Conservation (phyloP, 2,888 invertebrate genomes). For the Slavum lentiscoides region DNA sequence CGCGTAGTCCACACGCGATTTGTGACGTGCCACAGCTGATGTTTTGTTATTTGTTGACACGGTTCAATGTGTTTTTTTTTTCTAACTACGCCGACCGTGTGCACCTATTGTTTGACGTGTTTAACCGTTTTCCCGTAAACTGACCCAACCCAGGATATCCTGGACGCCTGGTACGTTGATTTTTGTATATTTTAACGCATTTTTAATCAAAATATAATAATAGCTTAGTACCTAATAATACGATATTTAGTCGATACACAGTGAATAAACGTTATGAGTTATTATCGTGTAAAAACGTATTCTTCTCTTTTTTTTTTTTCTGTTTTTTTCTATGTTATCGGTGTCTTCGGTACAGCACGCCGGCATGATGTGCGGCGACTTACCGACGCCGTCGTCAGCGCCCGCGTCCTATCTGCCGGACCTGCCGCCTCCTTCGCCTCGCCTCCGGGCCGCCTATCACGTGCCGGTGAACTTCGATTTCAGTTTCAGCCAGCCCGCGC, state of each 20-base stretch:
- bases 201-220: slow-evolving; percentile 3
- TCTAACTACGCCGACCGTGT: slow-evolving; percentile 19
- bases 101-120: slow-evolving; percentile 34
- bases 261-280: too few relatives aligned
- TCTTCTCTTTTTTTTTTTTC: too few relatives aligned
- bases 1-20: too few relatives aligned
- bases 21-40: neutral
- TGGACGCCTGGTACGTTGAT: slow-evolving; percentile 46
- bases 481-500: slow-evolving; percentile 35
- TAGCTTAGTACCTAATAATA: too few relatives aligned
- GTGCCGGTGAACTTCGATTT: slow-evolving; percentile 43
- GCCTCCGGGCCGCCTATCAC: slow-evolving; percentile 35
- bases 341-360: slow-evolving; percentile 29
- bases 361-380: slow-evolving; percentile 53
- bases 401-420: slow-evolving; percentile 54
- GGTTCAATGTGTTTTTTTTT: slow-evolving; percentile 33
- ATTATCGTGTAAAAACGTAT: too few relatives aligned
- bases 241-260: too few relatives aligned
- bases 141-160: slow-evolving; percentile 48
- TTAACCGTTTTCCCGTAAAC: slow-evolving; percentile 39
- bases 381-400: slow-evolving; percentile 54
- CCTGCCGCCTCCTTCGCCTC: slow-evolving; percentile 45
- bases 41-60: slow-evolving; percentile 5
- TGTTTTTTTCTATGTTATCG: slow-evolving; percentile 14
- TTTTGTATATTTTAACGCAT: slow-evolving; percentile 43